These are phyloP conservation scores for Agapostemon virescens DNA, from an alignment of 2,888 invertebrate genomes.

Conservation along the genomic window DNA sequence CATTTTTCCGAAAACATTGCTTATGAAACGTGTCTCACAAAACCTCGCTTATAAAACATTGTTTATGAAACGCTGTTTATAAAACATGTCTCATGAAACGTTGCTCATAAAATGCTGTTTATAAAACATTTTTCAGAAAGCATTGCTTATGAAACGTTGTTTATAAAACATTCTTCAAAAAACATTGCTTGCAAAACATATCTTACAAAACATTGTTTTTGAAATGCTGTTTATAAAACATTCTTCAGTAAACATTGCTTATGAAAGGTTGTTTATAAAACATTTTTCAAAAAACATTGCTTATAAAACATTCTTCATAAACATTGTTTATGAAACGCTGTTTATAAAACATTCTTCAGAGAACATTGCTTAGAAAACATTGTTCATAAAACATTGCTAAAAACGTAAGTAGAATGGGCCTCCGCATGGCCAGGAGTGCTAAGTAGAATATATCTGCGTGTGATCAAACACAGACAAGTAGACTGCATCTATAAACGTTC, in stretches of 20 bases:
- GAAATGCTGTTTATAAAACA: neutral
- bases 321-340: neutral
- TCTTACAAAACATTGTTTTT: neutral
- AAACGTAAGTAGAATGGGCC: too few species aligned
- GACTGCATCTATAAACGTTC: too few species aligned
- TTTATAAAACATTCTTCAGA: neutral
- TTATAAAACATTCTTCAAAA: neutral
- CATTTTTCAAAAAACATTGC: neutral
- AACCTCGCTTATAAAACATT: too few species aligned
- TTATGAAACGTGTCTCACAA: neutral
- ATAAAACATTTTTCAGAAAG: too few species aligned
- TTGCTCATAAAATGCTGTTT: too few species aligned
- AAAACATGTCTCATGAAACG: too few species aligned
- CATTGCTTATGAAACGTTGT: neutral
- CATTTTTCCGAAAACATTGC: neutral
- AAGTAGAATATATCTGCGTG: too few species aligned
- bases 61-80: neutral
- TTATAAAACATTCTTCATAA: neutral
- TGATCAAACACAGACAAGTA: too few species aligned
- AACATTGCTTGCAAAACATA: neutral
- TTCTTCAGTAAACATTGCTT: too few species aligned
- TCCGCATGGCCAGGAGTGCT: too few species aligned
- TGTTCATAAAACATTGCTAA: too few species aligned
- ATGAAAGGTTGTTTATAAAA: too few species aligned
- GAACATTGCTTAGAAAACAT: neutral